These are phyloP conservation scores for Phodopus roborovskii DNA, from an alignment of 2,113 vertebrate genomes.

Conservation along the genomic window DNA sequence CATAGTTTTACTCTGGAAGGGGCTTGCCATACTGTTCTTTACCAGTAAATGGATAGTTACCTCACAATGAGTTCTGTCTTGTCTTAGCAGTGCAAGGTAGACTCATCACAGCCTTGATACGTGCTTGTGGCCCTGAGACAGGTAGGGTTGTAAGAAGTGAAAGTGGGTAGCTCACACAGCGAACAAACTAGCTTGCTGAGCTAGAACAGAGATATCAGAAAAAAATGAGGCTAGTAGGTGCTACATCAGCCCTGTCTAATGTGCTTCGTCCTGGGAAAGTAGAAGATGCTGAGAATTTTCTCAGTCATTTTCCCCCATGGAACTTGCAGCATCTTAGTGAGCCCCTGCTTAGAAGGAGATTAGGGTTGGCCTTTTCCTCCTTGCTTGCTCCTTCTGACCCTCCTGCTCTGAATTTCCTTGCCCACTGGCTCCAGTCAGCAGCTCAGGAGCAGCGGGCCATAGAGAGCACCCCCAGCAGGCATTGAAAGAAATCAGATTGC, in stretches of 20 bases:
- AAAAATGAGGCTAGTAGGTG: neutral
- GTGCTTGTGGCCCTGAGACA: neutral
- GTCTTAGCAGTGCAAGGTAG: neutral
- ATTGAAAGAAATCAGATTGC: conserved; percentile 54
- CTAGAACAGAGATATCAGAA: neutral
- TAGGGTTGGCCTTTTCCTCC: neutral
- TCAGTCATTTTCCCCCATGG: neutral
- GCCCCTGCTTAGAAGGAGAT: neutral
- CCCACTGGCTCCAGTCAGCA: neutral
- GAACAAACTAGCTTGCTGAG: neutral
- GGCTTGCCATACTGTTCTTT: neutral
- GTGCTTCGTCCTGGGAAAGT: neutral
- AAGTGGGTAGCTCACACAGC: neutral
- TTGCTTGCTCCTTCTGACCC: neutral
- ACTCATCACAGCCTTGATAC: neutral
- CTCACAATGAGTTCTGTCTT: neutral
- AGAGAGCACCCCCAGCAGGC: conserved; percentile 33
- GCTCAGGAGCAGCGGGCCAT: conserved; percentile 7
- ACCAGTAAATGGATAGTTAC: neutral
- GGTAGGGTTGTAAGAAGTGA: neutral
- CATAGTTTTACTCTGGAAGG: neutral
- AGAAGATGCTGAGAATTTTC: neutral
- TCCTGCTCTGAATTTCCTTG: neutral
- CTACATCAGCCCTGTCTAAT: no score
- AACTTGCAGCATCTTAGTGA: neutral